A percentile compares a stretch with the other conserved stretches of the same genome.
Conservation (phyloP, 2,888 invertebrate genomes). For the Philopedon plagiatum region DNA sequence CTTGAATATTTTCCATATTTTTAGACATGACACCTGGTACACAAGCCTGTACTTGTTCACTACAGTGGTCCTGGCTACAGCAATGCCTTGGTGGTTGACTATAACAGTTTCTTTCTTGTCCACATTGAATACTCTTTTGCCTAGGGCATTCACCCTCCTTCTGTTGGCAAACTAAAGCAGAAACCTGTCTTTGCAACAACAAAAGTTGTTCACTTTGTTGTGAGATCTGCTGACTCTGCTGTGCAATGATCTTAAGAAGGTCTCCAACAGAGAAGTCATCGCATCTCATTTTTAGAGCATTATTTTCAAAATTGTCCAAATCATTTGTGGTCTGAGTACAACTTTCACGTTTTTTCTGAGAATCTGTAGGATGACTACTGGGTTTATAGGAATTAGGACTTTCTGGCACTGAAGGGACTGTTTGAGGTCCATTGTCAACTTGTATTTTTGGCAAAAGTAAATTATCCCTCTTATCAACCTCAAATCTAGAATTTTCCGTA, state of each 20-base stretch:
- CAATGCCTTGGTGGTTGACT: background rate
- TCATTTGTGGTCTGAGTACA: constrained; percentile 47
- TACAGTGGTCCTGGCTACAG: background rate
- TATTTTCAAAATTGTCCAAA: constrained; percentile 15
- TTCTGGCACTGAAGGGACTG: background rate
- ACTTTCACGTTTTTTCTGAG: constrained; percentile 50
- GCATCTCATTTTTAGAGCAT: constrained; percentile 40
- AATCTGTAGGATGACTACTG: background rate
- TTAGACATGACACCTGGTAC: background rate
- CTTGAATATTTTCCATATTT: constrained; percentile 16
- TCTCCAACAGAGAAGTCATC: constrained; percentile 73
- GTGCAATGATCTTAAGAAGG: constrained; percentile 76
- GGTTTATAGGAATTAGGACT: background rate
- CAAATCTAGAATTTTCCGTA: background rate
- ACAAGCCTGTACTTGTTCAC: background rate
- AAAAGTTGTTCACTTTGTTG: constrained; percentile 78
- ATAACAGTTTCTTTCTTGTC: background rate
- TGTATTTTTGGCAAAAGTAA: background rate
- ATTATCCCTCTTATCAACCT: background rate
- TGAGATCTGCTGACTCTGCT: constrained; percentile 76
- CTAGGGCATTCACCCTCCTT: constrained; percentile 54
- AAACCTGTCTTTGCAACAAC: constrained; percentile 76
- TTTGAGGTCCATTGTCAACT: background rate
- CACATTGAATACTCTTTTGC: background rate
- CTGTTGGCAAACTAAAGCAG: constrained; percentile 69